Evolutionary conservation across 2,888 invertebrate species (phyloP), one percentile per base, ranked within the genome.

Genomic region (Gari tellinella): DNA sequence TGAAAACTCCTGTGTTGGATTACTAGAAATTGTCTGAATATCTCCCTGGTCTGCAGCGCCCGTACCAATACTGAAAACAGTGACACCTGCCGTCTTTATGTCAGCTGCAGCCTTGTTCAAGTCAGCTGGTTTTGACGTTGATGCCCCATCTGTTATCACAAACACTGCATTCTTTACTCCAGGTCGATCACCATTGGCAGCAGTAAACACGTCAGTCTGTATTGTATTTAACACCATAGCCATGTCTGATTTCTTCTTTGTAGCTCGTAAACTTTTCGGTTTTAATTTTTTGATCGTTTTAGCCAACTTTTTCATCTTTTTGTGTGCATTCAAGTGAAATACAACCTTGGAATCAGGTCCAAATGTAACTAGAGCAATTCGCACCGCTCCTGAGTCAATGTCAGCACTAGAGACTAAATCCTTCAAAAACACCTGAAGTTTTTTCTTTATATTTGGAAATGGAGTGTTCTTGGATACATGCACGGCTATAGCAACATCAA

Each of bases 331-430:
- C 17, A 87, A 80, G 55, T 78, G 65, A 53, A 85, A 83, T 10
- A 72, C 25, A 19, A 82, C 68, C 14, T 76, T 77, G 0, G 75
- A 88, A 17, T 89, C 85, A 17, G 86, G 77, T n/a, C 89, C 90
- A 57, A 90, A 90, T 64, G 89, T 85, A 5, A 91, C 87, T 4
- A 91, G 38, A n/a, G 88, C 87, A 76, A 80, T 86, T 64, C 88
- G 64, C 0, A 83, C 79, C 7, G 78, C 72, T 7, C 83, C 84
- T 15, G 80, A 72, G 25, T 83, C 76, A 31, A 86, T 69, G 37
- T 82, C 79, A 25, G 81, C 52, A 25, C 68, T 55, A 19, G 67
- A 45, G 25, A 83, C 72, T 12, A 84, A 31, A 23, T 75, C 74
- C n/a, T 58, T 72, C 7, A 85, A 25, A 52, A 84, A 84, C 26